These are phyloP conservation scores for Chloropsis hardwickii DNA, from an alignment of 2,113 vertebrate genomes.

Conservation along the genomic window DNA sequence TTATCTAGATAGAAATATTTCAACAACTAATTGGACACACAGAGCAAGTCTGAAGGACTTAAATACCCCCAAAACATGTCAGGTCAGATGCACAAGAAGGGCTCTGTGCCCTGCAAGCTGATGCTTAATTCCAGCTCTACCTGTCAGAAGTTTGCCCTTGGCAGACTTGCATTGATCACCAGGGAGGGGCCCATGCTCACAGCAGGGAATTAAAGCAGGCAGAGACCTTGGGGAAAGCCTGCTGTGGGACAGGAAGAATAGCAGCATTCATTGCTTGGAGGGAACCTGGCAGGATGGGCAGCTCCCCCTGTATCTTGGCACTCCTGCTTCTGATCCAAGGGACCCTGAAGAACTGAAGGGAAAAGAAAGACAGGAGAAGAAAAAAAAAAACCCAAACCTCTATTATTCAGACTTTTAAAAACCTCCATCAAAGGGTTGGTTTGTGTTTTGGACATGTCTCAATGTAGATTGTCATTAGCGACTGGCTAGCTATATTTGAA, in stretches of 20 bases:
- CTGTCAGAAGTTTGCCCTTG: background rate
- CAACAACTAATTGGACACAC: background rate
- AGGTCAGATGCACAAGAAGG: background rate
- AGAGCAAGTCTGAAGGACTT: background rate
- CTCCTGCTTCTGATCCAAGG: background rate
- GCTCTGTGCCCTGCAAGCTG: background rate
- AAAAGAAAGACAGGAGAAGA: constrained; percentile 22
- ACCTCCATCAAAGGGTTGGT: constrained; percentile 20
- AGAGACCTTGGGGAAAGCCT: background rate
- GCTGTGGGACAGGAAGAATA: background rate
- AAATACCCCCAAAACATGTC: background rate
- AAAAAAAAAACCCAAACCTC: background rate
- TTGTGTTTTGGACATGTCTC: constrained; percentile 38
- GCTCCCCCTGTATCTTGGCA: background rate
- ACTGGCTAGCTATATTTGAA: constrained; percentile 50
- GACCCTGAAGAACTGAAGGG: background rate
- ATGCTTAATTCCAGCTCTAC: background rate
- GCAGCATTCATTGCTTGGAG: constrained; percentile 14
- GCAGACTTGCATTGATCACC: background rate
- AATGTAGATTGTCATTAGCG: constrained; percentile 50
- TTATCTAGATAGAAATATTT: background rate
- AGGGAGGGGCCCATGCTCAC: fast-evolving
- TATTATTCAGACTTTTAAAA: constrained; percentile 33
- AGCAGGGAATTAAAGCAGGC: background rate
- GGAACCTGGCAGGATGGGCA: constrained; percentile 31